phyloP scores from a whole-genome alignment of 1,140 invertebrate species.

The Proctacanthus coquilletti region DNA sequence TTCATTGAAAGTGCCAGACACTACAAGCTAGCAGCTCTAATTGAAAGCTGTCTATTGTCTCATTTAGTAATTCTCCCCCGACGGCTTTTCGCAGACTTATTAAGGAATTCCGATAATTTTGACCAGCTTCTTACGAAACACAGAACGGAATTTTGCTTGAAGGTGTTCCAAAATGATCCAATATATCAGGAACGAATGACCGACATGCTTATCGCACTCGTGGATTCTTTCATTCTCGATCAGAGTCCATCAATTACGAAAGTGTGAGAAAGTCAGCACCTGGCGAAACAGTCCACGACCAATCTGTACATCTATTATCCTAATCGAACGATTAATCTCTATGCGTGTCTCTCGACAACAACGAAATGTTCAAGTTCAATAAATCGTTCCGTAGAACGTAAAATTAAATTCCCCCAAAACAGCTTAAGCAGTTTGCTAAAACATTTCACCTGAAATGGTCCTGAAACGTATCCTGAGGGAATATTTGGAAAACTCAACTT shows the following conservation, averaged over 20 bases:
- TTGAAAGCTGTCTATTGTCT: slow-evolving; percentile 34
- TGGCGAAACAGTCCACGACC: no score
- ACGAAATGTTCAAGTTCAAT: no score
- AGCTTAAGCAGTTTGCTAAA: no score
- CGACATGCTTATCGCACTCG: slow-evolving; percentile 34
- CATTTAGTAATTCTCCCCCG: slow-evolving; percentile 30
- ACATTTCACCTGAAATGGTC: no score
- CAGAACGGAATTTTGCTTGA: slow-evolving; percentile 31
- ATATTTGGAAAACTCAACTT: slow-evolving; percentile 31
- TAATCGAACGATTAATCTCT: no score
- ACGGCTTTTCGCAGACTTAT: slow-evolving; percentile 23
- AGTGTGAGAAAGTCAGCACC: no score
- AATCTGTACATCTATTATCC: no score
- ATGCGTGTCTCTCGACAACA: no score
- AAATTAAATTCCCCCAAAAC: no score
- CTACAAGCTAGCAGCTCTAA: slow-evolving; percentile 32
- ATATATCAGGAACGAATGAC: slow-evolving; percentile 26
- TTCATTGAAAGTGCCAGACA: slow-evolving; percentile 30
- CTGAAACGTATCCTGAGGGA: slow-evolving; percentile 17
- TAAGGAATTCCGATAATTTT: slow-evolving; percentile 24
- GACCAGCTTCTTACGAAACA: slow-evolving; percentile 28
- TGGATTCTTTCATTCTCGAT: slow-evolving; percentile 30
- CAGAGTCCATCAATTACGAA: neutral
- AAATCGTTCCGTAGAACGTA: no score
- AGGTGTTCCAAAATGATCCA: slow-evolving; percentile 27